Evolutionary conservation across 2,113 vertebrate genomes (phyloP), one percentile per base, ranked within the genome.

Genomic region (Lophius piscatorius): DNA sequence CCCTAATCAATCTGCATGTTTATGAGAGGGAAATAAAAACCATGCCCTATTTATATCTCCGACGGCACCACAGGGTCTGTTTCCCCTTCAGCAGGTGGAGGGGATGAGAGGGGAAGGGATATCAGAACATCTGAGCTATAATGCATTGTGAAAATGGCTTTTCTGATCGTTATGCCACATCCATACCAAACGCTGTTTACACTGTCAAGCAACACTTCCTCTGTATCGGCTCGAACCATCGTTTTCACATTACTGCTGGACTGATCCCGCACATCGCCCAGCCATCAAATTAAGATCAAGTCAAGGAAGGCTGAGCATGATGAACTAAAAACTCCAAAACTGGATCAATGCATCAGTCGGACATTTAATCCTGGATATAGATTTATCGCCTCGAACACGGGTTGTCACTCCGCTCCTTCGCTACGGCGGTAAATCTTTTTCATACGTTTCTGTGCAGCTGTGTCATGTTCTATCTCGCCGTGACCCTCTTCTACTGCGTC

Each of bases 1-100:
- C 83, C 74, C 81, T 86, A 89, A 92, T 92, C 88, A 92, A 89
- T 91, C 86, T 90, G 85, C 85, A 87, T 88, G 86, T 89, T 92
- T 91, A 89, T 89, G 86, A 90, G 87, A 87, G 82, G 51, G 86
- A 91, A 89, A 88, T 90, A 90, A 90, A n/a, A 89, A 82, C 64
- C 81, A 20, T 62, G 73, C 40, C 81, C 87, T 90, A 89, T 91
- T 89, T 92, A 88, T 88, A 88, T 88, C 83, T 74, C 34, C 38
- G 41, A 51, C 73, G 69, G 71, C 64, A 88, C 83, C 74, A 70
- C 61, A 2, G 81, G 81, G 73, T 54, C 83, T 56, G 75, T 74
- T 88, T 85, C 77, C 81, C 75, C 76, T 83, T 85, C 60, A 76
- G 80, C 67, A 40, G 54, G 57, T 85, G 70, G 64, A 75, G 49